Percentiles rank a stretch among this genome's conserved stretches.
These are phyloP conservation scores for Dioctria rufipes DNA, from an alignment of 2,888 invertebrate species.

Conservation along the genomic window DNA sequence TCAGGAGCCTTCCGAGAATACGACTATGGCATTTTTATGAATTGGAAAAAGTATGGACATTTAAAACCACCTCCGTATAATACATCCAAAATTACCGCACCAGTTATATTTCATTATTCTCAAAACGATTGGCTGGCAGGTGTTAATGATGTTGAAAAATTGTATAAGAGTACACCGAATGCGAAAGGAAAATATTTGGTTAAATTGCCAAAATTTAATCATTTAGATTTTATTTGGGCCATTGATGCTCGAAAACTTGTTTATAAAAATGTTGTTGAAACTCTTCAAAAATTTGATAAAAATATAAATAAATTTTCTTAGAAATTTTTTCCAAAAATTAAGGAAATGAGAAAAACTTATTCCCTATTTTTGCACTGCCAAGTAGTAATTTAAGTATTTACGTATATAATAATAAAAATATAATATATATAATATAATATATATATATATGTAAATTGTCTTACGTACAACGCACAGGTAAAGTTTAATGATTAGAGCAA, in stretches of 20 bases:
- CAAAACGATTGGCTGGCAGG: slow-evolving; percentile 78
- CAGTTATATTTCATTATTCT: slow-evolving; percentile 75
- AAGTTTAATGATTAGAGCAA: no score
- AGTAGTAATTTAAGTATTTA: no score
- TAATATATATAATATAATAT: no score
- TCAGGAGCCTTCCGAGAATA: slow-evolving; percentile 71
- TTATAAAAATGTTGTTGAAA: slow-evolving; percentile 70
- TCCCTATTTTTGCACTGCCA: no score
- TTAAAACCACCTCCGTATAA: slow-evolving; percentile 74
- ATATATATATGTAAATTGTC: no score
- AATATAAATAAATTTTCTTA: slow-evolving; percentile 6
- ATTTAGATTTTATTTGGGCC: slow-evolving; percentile 75
- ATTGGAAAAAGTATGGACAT: slow-evolving; percentile 72
- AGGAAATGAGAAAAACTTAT: no score
- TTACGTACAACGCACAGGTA: no score
- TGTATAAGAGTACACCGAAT: slow-evolving; percentile 73
- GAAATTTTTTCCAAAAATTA: background rate
- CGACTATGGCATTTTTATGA: slow-evolving; percentile 71
- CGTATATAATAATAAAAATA: no score
- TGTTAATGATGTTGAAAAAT: slow-evolving; percentile 73
- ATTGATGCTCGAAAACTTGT: slow-evolving; percentile 72
- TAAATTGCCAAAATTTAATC: slow-evolving; percentile 73
- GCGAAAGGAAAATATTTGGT: slow-evolving; percentile 74
- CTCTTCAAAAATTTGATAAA: slow-evolving; percentile 61
- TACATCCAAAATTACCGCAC: slow-evolving; percentile 72